Base-by-base conservation (phyloP, 2,113 vertebrate species). In the Capra hircus region DNA sequence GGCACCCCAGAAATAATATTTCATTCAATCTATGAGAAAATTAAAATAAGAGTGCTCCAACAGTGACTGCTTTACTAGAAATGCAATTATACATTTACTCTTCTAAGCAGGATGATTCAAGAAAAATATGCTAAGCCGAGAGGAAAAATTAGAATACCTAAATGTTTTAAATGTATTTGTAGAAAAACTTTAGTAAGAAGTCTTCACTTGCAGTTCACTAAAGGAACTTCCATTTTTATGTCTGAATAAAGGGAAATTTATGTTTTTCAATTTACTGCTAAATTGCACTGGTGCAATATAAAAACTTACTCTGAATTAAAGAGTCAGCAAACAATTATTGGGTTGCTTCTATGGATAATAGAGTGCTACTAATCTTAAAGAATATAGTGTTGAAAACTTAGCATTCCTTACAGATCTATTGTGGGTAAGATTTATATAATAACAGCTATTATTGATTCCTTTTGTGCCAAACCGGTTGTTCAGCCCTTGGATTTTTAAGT, bases 121-220 rank as follows among this genome's bases (percentile, higher is more conserved):
- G 80, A 43, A 7, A 86, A 96, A 57, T 94, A 91, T 53, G 30
- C 52, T 91, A 97, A 97, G 13, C 9, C 9, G 88, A 78, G 15
- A 77, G 50, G 50, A 71, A 97, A 94, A 89, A 87, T 71, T 13
- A 85, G 64, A 53, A 52, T 83, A 81, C 1, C 8, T 60, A 94
- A 53, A 36, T 85, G 93, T 85, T 95, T 98, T 90, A 93, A 48
- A 81, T 92, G 2, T 96, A 27, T 43, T 93, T 95, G 59, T 84
- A 91, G 21, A 78, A 84, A 52, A 81, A 17, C 13, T 77, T 84
- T 67, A 9, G 25, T 81, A 11, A 16, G 43, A 91, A 12, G 9
- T 88, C 27, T 97, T 71, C 36, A 74, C 8, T 28, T 48, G 23
- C 3, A 43, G 9, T 71, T 82, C 33, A 53, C 28, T 87, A n/a